Conservation (phyloP, 2,797 vertebrate species). For the Sciurus vulgaris region DNA sequence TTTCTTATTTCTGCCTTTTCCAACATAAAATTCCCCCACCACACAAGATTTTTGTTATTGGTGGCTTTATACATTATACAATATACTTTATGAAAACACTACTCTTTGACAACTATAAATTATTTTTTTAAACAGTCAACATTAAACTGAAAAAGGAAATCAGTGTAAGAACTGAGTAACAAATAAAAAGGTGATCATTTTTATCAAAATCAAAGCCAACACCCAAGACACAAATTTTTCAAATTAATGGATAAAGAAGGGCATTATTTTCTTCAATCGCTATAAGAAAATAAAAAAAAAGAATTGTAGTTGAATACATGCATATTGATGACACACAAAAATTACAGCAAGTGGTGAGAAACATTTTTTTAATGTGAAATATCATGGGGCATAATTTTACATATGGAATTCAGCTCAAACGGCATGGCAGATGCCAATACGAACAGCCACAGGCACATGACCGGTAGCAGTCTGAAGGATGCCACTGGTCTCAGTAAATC, state of each 20-base stretch:
- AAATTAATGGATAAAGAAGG: not conserved
- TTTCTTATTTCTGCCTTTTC: not conserved
- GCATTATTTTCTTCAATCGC: slow-evolving; percentile 12
- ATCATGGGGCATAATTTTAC: not conserved
- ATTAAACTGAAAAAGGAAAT: slow-evolving; percentile 11
- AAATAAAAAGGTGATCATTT: slow-evolving; percentile 35
- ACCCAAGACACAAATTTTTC: not conserved
- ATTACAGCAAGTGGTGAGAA: not conserved
- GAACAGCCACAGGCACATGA: not conserved
- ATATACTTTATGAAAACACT: not conserved
- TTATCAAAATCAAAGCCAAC: slow-evolving; percentile 36
- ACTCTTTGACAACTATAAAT: slow-evolving; percentile 41
- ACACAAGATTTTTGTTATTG: not conserved
- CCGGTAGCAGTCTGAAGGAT: too few species aligned
- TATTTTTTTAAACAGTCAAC: slow-evolving; percentile 24
- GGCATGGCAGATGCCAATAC: not conserved
- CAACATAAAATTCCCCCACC: not conserved
- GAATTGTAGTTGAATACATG: not conserved
- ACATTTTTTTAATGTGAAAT: not conserved
- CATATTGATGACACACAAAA: not conserved
- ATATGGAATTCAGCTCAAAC: not conserved
- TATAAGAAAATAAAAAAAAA: not conserved
- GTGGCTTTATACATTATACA: not conserved
- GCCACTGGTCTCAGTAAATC: not conserved
- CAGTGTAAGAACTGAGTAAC: not conserved